These are phyloP conservation scores for Malacoraja senta DNA, from an alignment of 2,797 vertebrate genomes.

Conservation along the genomic window DNA sequence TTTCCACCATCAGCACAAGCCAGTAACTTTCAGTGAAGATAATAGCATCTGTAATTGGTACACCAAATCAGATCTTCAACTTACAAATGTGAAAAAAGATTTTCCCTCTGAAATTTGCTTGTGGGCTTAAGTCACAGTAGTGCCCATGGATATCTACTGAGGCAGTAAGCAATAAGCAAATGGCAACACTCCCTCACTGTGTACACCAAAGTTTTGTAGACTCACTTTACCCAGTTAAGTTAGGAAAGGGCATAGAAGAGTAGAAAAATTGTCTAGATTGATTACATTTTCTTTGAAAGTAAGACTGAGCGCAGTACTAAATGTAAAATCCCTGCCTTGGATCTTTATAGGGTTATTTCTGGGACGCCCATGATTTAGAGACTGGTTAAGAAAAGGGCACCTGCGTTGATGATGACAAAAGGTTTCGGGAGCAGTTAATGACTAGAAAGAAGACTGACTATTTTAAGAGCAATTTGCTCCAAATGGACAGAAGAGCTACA, in stretches of 20 bases:
- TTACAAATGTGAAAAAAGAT: neutral
- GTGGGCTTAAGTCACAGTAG: neutral
- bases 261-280: neutral
- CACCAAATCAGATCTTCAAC: constrained; percentile 2
- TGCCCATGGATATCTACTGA: neutral
- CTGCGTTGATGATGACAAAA: neutral
- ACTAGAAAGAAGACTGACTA: neutral
- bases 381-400: neutral
- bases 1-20: neutral
- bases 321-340: neutral
- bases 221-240: neutral
- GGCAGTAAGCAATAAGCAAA: neutral
- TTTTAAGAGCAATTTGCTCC: neutral
- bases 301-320: neutral
- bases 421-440: neutral
- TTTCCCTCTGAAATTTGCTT: neutral
- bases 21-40: neutral
- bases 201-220: neutral
- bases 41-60: neutral
- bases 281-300: neutral
- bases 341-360: neutral
- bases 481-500: neutral
- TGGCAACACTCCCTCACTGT: neutral
- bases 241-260: neutral
- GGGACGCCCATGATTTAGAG: neutral